Evolutionary conservation across 2,113 vertebrate species (phyloP), one percentile per base, ranked within the genome.

Genomic region (Ceratotherium simum): DNA sequence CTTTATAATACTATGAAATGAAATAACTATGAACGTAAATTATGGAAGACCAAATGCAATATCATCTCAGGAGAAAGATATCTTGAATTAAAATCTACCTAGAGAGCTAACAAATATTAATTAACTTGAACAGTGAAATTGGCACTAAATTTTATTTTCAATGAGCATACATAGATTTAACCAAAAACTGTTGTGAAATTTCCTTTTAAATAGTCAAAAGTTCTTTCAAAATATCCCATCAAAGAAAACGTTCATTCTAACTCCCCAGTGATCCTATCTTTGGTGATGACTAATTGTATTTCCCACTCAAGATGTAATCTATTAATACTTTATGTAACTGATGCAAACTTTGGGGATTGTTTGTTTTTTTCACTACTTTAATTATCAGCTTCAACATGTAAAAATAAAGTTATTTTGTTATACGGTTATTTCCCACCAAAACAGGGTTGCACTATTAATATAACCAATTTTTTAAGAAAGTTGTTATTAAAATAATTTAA

Each of bases 291-390:
- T 97, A 93, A 46, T 20, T 17, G 31, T 46, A 72, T 92, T 97
- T 94, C 67, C 72, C 78, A 69, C 39, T 92, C 46, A 90, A 91
- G 85, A 88, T 86, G 84, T 95, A 17, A 88, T 88, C 75, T 87
- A 90, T 88, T 93, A 88, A 96, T 84, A 88, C 51, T 98, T 91
- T 89, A 51, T 69, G 21, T 0, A 97, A 23, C 39, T 88, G 91
- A 70, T 86, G 51, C 87, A 96, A 92, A 96, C 56, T 88, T 95
- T 96, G 90, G 23, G 36, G 65, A 58, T 91, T 93, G 75, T 85
- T 97, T 96, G 42, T 90, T 96, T 97, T 85, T 85, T 97, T 4
- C 31, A 58, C 46, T 65, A 96, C 67, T 21, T 58, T 96, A 97
- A 76, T 81, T 78, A 72, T 81, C 81, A 91, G 73, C 69, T 97